Conservation (phyloP, 2,888 invertebrate genomes). For the Blastobasis adustella region DNA sequence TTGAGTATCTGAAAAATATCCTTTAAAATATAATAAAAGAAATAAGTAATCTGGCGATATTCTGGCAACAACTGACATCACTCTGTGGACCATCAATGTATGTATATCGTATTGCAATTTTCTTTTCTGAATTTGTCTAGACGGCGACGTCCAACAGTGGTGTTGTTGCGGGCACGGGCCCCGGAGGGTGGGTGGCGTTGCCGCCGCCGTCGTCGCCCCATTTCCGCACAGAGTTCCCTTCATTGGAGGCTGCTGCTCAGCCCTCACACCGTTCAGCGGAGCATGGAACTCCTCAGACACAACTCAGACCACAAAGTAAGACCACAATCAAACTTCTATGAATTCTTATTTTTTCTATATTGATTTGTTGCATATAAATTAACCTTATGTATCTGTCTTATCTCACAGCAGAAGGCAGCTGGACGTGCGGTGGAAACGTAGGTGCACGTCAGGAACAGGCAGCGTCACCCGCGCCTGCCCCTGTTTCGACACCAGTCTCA, state of each 20-base stretch:
- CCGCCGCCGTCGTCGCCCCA: conserved; percentile 87
- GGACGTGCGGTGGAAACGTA: conserved; percentile 88
- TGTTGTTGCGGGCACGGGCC: conserved; percentile 71
- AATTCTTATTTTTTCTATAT: too few species aligned
- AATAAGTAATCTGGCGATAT: background rate
- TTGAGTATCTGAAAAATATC: too few species aligned
- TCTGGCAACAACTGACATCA: background rate
- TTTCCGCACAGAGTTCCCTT: conserved; percentile 98
- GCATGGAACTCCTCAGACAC: conserved; percentile 51
- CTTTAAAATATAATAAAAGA: background rate
- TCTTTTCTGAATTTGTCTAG: conserved; percentile 27
- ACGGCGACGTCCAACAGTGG: conserved; percentile 76
- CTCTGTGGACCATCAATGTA: background rate
- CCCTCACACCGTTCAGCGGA: conserved; percentile 72
- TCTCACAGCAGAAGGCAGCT: conserved; percentile 85
- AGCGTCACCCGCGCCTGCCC: conserved; percentile 70
- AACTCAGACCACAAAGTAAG: conserved; percentile 70
- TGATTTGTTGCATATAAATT: too few species aligned
- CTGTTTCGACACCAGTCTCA: conserved; percentile 67
- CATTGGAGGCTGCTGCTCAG: conserved; percentile 80
- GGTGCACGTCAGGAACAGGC: conserved; percentile 74
- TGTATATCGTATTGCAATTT: background rate
- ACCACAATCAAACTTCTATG: too few species aligned
- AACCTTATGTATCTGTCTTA: too few species aligned
- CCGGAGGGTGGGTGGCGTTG: conserved; percentile 67